Evolutionary conservation across 2,888 invertebrate species (phyloP), one percentile per base, ranked within the genome.

Genomic region (Orthosia cruda): DNA sequence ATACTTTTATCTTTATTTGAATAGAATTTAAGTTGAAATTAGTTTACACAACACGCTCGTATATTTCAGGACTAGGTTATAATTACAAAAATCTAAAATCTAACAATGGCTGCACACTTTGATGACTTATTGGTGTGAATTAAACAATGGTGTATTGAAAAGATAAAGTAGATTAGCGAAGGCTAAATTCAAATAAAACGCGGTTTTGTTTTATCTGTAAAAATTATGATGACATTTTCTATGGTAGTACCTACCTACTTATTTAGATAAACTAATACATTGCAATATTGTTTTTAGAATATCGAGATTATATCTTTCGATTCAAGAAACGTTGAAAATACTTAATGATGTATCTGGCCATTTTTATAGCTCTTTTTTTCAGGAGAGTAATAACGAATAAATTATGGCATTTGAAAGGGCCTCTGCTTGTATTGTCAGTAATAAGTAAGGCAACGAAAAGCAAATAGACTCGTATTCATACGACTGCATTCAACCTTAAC

Each of bases 81-180:
- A 80, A 66, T 76, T 77, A 68, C 59, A 81, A 78, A 87, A 76
- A 80, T 62, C 45, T 26, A n/a, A 69, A 68, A 66, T 71, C 45
- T 74, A 91, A 91, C 91, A 91, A 91, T 91, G 84, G 85, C n/a
- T 58, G 59, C 64, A 71, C 77, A 86, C 80, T 77, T 88, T 76
- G 74, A 72, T 81, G 82, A 80, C 87, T 86, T 88, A 80, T 89
- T 88, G 86, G 50, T 57, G 49, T 79, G 83, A 73, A 76, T 80
- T 77, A 85, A 88, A 93, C 93, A 93, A 93, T 92, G 90, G 77
- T 74, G 87, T 83, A 93, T 93, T 93, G 92, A 93, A 93, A 91
- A 90, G 93, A 92, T 92, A 91, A 88, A 87, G 83, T 70, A 20
- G 63, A 62, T 74, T 78, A 59, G 47, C 45, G 71, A 69, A 72